Conservation (phyloP, 1,140 invertebrate genomes). For the Atta colombica region DNA sequence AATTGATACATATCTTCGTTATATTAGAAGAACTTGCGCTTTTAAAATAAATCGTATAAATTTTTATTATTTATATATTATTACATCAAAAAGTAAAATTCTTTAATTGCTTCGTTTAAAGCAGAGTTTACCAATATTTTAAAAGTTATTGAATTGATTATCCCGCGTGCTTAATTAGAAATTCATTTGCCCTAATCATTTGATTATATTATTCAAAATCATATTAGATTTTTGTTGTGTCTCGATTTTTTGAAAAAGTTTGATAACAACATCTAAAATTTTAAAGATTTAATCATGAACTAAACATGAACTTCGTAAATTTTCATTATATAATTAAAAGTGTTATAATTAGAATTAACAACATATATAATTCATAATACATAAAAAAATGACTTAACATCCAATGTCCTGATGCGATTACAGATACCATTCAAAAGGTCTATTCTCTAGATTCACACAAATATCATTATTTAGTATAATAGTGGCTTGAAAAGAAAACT, state of each 20-base stretch:
- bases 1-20: background rate
- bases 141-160: background rate
- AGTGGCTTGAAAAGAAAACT: background rate
- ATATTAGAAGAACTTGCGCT: background rate
- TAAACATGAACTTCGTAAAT: background rate
- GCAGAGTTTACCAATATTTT: background rate
- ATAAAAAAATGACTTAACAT: constrained; percentile 6
- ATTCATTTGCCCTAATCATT: background rate
- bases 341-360: background rate
- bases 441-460: background rate
- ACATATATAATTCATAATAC: background rate
- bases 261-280: background rate
- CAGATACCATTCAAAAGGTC: background rate
- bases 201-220: background rate
- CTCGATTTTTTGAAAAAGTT: background rate
- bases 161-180: background rate
- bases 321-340: background rate
- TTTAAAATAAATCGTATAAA: background rate
- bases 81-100: background rate
- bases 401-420: background rate
- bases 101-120: background rate
- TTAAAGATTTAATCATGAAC: background rate
- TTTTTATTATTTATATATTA: background rate
- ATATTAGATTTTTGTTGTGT: background rate
- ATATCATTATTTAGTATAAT: background rate